Conservation (phyloP, 2,113 vertebrate genomes). For the zebrafish (Danio rerio) region DNA sequence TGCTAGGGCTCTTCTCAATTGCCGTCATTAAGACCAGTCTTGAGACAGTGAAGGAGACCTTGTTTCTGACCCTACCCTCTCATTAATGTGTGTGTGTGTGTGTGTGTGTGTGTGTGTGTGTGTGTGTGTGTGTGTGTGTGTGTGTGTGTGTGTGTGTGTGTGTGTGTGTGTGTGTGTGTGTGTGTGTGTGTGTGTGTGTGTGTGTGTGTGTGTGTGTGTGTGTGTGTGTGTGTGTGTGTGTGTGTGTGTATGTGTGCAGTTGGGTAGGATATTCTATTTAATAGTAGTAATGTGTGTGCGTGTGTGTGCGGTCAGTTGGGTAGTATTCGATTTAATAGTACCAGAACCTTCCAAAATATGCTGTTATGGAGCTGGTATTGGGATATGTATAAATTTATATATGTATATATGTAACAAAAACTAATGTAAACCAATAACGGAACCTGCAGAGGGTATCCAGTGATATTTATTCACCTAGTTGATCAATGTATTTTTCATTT, state of each 20-base stretch:
- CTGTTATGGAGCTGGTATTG: too few species aligned
- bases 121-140: background rate
- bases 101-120: background rate
- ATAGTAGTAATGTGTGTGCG: background rate
- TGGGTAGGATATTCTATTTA: background rate
- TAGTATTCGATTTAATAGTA: too few species aligned
- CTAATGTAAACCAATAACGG: too few species aligned
- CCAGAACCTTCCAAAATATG: too few species aligned
- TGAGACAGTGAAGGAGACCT: conserved; percentile 13
- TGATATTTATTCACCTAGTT: too few species aligned
- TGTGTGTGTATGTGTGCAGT: background rate
- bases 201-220: conserved; percentile 63
- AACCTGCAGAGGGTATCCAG: too few species aligned
- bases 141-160: background rate
- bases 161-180: background rate
- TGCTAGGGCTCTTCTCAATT: background rate
- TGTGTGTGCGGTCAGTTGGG: background rate
- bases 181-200: background rate
- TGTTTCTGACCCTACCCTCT: conserved; percentile 15
- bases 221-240: conserved; percentile 62
- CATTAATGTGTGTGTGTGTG: conserved; percentile 42
- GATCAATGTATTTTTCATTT: too few species aligned
- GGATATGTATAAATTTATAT: too few species aligned
- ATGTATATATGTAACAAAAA: too few species aligned
- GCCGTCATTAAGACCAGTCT: conserved; percentile 7